Evolutionary conservation across 2,113 vertebrate genomes (phyloP).

Genomic region (Motacilla tschutschensis): DNA sequence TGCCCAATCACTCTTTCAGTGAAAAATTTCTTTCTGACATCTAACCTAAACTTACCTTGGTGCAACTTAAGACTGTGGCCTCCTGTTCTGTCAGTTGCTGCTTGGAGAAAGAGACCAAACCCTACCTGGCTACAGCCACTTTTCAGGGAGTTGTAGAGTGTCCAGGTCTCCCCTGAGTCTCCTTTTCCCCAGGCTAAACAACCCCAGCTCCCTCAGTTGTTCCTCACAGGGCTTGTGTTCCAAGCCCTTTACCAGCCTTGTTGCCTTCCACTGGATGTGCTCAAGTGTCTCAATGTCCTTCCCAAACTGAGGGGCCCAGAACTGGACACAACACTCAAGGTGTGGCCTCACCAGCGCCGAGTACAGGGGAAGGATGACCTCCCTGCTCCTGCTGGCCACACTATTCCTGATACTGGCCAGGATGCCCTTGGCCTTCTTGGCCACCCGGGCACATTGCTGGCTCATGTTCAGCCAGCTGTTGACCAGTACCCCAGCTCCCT

Average conservation of each 20-base stretch:
- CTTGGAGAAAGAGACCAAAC: background rate
- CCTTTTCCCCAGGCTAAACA: background rate
- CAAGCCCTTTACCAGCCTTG: background rate
- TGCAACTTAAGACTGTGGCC: background rate
- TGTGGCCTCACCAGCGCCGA: fast-evolving
- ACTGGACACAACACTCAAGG: background rate
- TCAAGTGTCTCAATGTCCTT: fast-evolving
- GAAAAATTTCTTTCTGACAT: background rate
- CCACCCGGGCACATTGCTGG: background rate
- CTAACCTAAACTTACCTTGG: background rate
- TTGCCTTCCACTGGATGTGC: fast-evolving
- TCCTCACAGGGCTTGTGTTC: background rate
- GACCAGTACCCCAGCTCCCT: fast-evolving
- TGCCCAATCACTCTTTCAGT: background rate
- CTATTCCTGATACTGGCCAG: background rate
- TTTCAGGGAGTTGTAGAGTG: background rate
- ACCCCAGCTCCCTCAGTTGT: fast-evolving
- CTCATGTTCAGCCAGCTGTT: background rate
- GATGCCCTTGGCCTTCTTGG: background rate
- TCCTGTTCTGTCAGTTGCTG: background rate
- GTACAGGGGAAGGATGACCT: background rate
- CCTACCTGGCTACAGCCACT: fast-evolving
- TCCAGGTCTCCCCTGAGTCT: background rate
- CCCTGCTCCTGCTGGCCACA: background rate
- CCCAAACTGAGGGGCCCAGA: background rate